phyloP scores from a whole-genome alignment of 1,140 invertebrate species.

The Lucilia sericata region DNA sequence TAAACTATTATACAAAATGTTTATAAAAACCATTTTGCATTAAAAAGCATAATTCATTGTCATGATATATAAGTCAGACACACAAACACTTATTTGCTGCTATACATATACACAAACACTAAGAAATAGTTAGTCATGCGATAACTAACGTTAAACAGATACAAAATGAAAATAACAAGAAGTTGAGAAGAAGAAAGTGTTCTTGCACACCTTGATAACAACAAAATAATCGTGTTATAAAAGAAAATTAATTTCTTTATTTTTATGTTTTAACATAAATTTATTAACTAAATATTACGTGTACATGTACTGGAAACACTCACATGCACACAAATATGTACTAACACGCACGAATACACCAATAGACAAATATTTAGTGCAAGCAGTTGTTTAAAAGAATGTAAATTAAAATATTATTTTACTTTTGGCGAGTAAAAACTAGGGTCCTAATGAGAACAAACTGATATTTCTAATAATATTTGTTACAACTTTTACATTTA shows the following conservation, averaged over 20 bases:
- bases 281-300: conserved; percentile 31
- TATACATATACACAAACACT: neutral
- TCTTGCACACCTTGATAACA: neutral
- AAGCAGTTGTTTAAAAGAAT: neutral
- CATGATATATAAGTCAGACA: neutral
- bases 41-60: conserved; percentile 19
- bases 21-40: neutral
- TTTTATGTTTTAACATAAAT: conserved; percentile 43
- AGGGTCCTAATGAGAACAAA: no score
- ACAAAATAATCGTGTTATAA: conserved; percentile 23
- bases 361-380: neutral
- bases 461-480: no score
- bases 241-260: conserved; percentile 40
- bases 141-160: neutral
- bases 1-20: conserved; percentile 15
- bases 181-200: neutral
- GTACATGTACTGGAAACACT: neutral
- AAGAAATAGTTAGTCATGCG: neutral
- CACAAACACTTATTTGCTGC: neutral
- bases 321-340: neutral
- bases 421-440: no score
- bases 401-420: neutral
- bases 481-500: no score
- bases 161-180: neutral
- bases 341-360: neutral